Evolutionary conservation across 1,140 invertebrate genomes (phyloP), one percentile per base, ranked within the genome.

Genomic region (Achroia grisella): DNA sequence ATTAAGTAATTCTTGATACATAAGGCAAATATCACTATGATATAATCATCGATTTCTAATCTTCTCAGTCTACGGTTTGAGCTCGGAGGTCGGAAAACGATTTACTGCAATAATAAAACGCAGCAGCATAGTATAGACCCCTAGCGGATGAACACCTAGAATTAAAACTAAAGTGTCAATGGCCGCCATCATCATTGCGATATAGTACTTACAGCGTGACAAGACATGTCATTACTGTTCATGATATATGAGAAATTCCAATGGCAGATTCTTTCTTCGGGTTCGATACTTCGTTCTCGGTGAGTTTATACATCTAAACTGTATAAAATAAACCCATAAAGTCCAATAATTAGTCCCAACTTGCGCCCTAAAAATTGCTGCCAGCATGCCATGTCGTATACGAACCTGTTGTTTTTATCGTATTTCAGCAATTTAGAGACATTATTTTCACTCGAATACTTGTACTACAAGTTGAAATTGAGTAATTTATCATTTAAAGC

Each of bases 191-290:
- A 64, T 76, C 68, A 70, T 84, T 85, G 71, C 66, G 75, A 85
- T 79, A 83, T 75, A 76, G 17, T 23, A 23, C 17, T 2, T 69
- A 66, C 86, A 77, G 77, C 72, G 79, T 87, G 86, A 87, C 83
- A 86, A 87, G 85, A 77, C 88, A 91, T 90, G 89, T 89, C 87
- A 90, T 87, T 89, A 89, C 87, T 69, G 75, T 81, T 56, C 73
- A 77, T 88, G 82, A 88, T 80, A 88, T 86, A 87, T 88, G 86
- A 88, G 86, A 87, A 89, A 86, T 86, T 88, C 89, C 90, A 91
- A 93, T 93, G 92, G 92, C 92, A 90, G 90, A 93, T 89, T 90
- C 91, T 86, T 93, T 92, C 91, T 93, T 93, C 88, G 91, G 90
- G 87, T 93, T 93, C 85, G 89, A 92, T 88, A 90, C 90, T 77